These are phyloP conservation scores for Gymnarchus niloticus DNA, from an alignment of 2,113 vertebrate genomes.

Conservation along the genomic window DNA sequence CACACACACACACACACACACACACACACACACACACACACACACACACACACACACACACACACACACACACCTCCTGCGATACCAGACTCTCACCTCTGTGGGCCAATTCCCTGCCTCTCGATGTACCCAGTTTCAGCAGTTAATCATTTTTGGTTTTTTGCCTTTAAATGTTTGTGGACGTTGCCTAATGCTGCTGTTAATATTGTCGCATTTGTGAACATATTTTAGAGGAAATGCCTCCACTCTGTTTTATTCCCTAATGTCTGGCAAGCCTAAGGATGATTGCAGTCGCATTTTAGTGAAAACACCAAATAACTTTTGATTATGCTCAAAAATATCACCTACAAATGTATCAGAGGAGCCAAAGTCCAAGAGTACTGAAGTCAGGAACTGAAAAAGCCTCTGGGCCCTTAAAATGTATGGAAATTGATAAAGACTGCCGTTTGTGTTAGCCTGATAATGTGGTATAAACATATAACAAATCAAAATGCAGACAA, in stretches of 20 bases:
- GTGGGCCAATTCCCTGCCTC: no score
- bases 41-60: no score
- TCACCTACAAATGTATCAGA: not conserved
- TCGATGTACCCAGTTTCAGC: no score
- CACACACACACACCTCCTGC: no score
- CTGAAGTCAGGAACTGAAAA: not conserved
- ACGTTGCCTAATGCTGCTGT: not conserved
- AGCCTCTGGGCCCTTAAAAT: not conserved
- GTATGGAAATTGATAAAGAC: not conserved
- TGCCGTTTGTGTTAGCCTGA: not conserved
- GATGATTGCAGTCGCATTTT: not conserved
- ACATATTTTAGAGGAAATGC: not conserved
- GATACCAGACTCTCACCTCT: no score
- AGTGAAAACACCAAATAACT: not conserved
- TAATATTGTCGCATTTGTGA: not conserved
- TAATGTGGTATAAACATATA: not conserved
- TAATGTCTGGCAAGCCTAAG: not conserved
- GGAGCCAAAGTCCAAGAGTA: not conserved
- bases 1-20: no score
- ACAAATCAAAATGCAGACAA: not conserved
- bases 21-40: no score
- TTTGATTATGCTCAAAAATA: not conserved
- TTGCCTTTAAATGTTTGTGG: not conserved
- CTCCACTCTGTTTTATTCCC: not conserved
- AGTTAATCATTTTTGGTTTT: not conserved